Evolutionary conservation across 2,888 invertebrate species (phyloP).

Genomic region (Euzetes globulus): DNA sequence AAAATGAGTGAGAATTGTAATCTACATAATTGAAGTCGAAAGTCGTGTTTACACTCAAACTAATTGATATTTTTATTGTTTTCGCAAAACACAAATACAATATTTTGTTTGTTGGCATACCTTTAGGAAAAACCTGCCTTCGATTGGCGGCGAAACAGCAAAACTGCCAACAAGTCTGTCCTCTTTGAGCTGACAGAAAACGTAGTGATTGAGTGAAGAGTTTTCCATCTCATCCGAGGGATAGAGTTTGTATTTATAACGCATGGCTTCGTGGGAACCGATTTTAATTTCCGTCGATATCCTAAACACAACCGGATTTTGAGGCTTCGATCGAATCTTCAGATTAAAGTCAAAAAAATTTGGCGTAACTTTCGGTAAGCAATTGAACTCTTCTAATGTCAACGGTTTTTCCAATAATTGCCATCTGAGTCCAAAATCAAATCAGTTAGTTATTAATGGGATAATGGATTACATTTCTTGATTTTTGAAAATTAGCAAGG

Average conservation of each 20-base stretch:
- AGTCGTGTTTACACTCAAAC: not conserved
- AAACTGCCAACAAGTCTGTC: constrained; percentile 45
- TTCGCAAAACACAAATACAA: not conserved
- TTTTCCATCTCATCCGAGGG: constrained; percentile 44
- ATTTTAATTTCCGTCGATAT: constrained; percentile 44
- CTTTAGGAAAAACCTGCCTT: constrained; percentile 49
- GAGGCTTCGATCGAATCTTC: constrained; percentile 42
- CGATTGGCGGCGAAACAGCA: constrained; percentile 48
- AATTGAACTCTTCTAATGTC: constrained; percentile 49
- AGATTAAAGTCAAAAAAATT: constrained; percentile 48
- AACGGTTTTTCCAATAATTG: constrained; percentile 50
- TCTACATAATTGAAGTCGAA: too few relatives aligned
- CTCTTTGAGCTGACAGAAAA: constrained; percentile 45
- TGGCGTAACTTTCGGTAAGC: constrained; percentile 50
- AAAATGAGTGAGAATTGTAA: not conserved
- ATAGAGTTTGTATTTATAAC: constrained; percentile 46
- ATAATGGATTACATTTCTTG: too few relatives aligned
- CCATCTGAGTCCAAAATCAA: constrained; percentile 44
- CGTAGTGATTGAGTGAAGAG: constrained; percentile 44
- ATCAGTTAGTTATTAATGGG: too few relatives aligned
- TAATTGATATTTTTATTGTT: not conserved
- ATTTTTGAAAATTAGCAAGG: too few relatives aligned
- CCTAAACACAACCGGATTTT: constrained; percentile 43
- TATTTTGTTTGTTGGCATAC: constrained; percentile 32
- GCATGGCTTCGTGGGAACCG: constrained; percentile 42